phyloP scores from a whole-genome alignment of 2,888 invertebrate species.

The Apoda limacodes region DNA sequence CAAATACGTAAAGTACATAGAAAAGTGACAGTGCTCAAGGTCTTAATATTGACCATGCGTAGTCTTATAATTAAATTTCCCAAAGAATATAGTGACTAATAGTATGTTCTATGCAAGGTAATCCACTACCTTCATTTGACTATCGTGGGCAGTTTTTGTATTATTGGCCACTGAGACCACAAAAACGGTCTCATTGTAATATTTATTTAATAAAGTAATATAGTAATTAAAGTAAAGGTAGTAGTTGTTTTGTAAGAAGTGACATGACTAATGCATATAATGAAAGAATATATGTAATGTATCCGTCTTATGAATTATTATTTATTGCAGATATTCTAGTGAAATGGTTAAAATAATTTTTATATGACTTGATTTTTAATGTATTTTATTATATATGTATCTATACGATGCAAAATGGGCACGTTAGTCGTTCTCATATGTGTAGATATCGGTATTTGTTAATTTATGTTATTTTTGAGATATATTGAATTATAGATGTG shows the following conservation, averaged over 20 bases:
- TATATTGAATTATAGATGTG: slow-evolving; percentile 52
- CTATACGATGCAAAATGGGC: slow-evolving; percentile 35
- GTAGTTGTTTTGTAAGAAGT: slow-evolving; percentile 67
- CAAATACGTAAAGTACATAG: no score
- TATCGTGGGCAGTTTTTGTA: no score
- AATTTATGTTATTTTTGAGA: slow-evolving; percentile 46
- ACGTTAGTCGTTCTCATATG: slow-evolving; percentile 34
- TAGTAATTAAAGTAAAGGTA: slow-evolving; percentile 55
- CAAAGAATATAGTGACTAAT: no score
- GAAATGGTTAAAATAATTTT: slow-evolving; percentile 61
- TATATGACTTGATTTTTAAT: slow-evolving; percentile 62
- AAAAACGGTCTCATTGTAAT: no score
- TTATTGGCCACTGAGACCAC: no score
- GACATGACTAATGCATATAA: slow-evolving; percentile 59
- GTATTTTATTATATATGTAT: slow-evolving; percentile 54
- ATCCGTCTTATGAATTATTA: slow-evolving; percentile 66
- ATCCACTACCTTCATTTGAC: no score
- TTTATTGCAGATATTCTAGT: slow-evolving; percentile 44
- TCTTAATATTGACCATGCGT: no score
- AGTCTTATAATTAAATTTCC: no score
- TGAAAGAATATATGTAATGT: slow-evolving; percentile 60
- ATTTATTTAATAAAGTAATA: no score
- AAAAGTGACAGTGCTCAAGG: no score
- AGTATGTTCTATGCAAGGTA: no score
- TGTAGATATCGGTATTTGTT: slow-evolving; percentile 48